Conservation (phyloP, 2,797 vertebrate species). For the Chlorospingus flavigularis region DNA sequence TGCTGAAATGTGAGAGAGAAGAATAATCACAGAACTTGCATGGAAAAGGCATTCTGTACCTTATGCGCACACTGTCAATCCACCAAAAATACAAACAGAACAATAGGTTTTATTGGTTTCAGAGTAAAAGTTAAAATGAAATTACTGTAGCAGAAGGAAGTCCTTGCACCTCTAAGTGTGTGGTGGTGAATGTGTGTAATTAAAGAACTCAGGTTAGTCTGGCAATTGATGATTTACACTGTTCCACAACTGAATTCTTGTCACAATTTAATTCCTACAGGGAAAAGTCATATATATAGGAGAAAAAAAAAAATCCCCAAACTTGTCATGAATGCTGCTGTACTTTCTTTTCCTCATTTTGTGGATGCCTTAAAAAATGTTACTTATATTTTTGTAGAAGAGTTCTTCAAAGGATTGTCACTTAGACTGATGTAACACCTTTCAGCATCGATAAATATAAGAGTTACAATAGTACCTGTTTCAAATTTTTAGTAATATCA, state of each 20-base stretch:
- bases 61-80: background rate
- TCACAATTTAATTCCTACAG: background rate
- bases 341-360: background rate
- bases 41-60: background rate
- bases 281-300: too few species aligned
- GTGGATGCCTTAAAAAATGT: background rate
- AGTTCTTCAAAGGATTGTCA: background rate
- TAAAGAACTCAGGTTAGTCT: background rate
- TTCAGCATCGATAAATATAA: background rate
- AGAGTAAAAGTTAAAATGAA: background rate
- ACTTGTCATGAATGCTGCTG: background rate
- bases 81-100: background rate
- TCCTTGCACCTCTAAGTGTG: background rate
- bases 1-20: background rate
- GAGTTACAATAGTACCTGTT: background rate
- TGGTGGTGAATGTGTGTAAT: fast-evolving
- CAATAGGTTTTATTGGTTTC: background rate
- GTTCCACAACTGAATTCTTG: background rate
- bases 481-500: background rate
- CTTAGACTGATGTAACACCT: background rate
- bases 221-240: background rate
- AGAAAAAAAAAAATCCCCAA: too few species aligned
- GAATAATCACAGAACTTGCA: background rate
- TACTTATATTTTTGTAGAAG: background rate
- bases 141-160: background rate